Evolutionary conservation across 2,888 invertebrate genomes (phyloP), one percentile per base, ranked within the genome.

Genomic region (Netelia melanura): DNA sequence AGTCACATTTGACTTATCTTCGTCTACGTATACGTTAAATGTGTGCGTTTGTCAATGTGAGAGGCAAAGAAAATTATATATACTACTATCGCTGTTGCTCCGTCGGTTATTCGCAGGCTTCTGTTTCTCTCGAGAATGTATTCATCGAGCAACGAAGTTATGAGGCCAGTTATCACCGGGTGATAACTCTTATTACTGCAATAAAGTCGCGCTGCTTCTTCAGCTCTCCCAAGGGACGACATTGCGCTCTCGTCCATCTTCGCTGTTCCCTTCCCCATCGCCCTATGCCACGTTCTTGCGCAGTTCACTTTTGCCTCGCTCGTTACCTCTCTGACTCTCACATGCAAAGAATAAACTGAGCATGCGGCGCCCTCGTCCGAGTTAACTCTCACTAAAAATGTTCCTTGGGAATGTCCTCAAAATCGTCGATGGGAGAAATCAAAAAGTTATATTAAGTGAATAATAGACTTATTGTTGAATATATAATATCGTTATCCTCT

Each of bases 121-220:
- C 61, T 44, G 75, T 54, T 10, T 21, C 72, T 76, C 44, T 48
- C 17, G 67, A 56, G 86, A 86, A 86, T 86, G 86, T 88, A 85
- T 87, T 88, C 87, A 88, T 88, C 81, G 85, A 86, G 84, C 61
- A 82, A 65, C 61, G 72, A 80, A 89, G 88, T 90, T 90, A 90
- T 88, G 87, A 88, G 87, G 89, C 87, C 89, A 90, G 90, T 91
- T 90, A 90, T 90, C 90, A 89, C 89, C 86, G 88, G 88, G 90
- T 89, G 90, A 91, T 91, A 91, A 90, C 90, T 91, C 90, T 90
- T 91, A 91, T 91, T 90, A 89, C 90, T 86, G 88, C 88, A 90
- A 91, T 91, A 90, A 91, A 91, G 88, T 88, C 87, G 75, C 86
- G 81, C 82, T 75, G 72, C 76, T 81, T 81, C 76, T 83, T 54